These are phyloP conservation scores for Papilio aristodemus DNA, from an alignment of 1,140 invertebrate species.

Conservation along the genomic window DNA sequence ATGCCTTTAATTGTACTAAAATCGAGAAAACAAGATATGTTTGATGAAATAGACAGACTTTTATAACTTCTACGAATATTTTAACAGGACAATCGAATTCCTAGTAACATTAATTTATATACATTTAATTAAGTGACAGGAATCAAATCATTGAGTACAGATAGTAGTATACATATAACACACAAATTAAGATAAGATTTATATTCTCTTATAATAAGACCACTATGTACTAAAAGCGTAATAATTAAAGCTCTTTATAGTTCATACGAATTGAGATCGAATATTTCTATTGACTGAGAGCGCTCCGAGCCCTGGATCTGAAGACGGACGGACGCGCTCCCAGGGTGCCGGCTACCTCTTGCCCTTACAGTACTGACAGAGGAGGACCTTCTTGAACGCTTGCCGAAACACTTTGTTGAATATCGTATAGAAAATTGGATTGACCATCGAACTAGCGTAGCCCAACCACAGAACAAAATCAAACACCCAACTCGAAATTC, in stretches of 20 bases:
- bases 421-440: conserved; percentile 96
- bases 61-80: no score
- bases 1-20: no score
- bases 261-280: conserved; percentile 71
- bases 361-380: conserved; percentile 85
- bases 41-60: no score
- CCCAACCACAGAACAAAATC: conserved; percentile 94
- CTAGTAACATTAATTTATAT: no score
- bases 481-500: conserved; percentile 88
- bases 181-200: conserved; percentile 30
- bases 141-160: no score
- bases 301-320: conserved; percentile 71
- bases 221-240: conserved; percentile 44
- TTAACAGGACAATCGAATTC: no score
- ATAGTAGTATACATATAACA: neutral
- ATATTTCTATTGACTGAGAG: conserved; percentile 74
- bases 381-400: conserved; percentile 93
- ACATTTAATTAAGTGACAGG: no score
- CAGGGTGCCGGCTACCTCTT: conserved; percentile 81
- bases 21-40: no score
- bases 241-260: conserved; percentile 53
- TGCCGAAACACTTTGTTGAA: conserved; percentile 96
- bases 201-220: conserved; percentile 37
- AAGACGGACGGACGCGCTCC: conserved; percentile 72
- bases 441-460: conserved; percentile 95